Percentiles rank a stretch among this genome's conserved stretches.
These are phyloP conservation scores for Ceratitis capitata DNA, from an alignment of 1,140 invertebrate species.

Conservation along the genomic window DNA sequence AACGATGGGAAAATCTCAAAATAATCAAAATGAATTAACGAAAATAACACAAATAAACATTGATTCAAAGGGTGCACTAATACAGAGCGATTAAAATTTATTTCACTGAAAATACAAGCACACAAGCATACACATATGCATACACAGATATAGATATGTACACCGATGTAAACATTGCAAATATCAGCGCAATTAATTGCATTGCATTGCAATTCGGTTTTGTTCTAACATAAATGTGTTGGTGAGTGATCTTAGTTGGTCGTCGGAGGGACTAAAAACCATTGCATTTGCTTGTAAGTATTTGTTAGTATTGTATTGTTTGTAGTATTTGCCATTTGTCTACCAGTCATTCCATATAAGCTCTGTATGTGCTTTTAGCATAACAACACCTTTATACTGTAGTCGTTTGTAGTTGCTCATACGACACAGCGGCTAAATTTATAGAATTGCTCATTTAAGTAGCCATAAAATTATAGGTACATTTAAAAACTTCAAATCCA, in stretches of 20 bases:
- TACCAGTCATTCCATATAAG: background rate
- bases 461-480: no score
- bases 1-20: background rate
- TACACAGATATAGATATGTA: no score
- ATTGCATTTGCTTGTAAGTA: background rate
- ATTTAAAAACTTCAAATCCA: no score
- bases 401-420: background rate
- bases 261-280: background rate
- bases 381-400: background rate
- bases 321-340: background rate
- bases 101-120: background rate
- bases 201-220: background rate
- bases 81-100: background rate
- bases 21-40: constrained; percentile 8
- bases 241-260: background rate
- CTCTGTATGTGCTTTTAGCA: background rate
- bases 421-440: background rate
- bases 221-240: background rate
- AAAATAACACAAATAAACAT: background rate
- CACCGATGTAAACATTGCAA: no score
- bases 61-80: background rate
- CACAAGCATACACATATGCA: background rate
- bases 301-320: background rate
- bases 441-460: background rate
- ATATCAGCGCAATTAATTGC: no score